Conservation (phyloP, 2,888 invertebrate species). For the Melieria picta region DNA sequence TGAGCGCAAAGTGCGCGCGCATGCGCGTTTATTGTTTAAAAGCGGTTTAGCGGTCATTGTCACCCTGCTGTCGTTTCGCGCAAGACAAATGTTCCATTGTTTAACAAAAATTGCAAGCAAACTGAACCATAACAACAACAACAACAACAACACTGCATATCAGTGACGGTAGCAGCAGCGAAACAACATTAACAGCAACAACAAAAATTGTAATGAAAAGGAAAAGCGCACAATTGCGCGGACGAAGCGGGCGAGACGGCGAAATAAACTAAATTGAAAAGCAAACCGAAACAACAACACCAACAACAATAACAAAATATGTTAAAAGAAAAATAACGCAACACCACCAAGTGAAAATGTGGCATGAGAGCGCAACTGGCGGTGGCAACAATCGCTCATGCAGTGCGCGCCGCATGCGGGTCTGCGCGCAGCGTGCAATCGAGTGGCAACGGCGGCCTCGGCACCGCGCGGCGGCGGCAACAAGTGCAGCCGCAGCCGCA, state of each 20-base stretch:
- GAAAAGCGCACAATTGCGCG: constrained; percentile 23
- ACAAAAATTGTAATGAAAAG: constrained; percentile 28
- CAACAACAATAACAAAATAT: neutral
- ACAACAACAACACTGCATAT: neutral
- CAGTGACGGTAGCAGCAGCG: neutral
- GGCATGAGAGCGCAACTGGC: neutral
- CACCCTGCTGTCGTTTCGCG: constrained; percentile 43
- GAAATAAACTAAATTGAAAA: constrained; percentile 9
- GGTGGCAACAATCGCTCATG: neutral
- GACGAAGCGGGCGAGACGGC: neutral
- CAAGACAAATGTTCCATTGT: constrained; percentile 57
- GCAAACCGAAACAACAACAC: constrained; percentile 1
- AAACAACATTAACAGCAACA: neutral
- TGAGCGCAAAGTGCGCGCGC: constrained; percentile 15
- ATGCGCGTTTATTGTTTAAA: constrained; percentile 28
- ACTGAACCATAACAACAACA: neutral
- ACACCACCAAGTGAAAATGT: constrained; percentile 29
- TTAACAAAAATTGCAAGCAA: constrained; percentile 31
- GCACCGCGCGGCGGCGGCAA: no score
- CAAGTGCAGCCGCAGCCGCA: no score
- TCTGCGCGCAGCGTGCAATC: constrained; percentile 21
- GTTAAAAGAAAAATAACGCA: constrained; percentile 25
- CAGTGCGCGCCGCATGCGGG: constrained; percentile 20
- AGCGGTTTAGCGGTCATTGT: constrained; percentile 52
- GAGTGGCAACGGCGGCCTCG: constrained; percentile 21